Base-by-base conservation (phyloP, 2,888 invertebrate species). In the Lottia scabra region DNA sequence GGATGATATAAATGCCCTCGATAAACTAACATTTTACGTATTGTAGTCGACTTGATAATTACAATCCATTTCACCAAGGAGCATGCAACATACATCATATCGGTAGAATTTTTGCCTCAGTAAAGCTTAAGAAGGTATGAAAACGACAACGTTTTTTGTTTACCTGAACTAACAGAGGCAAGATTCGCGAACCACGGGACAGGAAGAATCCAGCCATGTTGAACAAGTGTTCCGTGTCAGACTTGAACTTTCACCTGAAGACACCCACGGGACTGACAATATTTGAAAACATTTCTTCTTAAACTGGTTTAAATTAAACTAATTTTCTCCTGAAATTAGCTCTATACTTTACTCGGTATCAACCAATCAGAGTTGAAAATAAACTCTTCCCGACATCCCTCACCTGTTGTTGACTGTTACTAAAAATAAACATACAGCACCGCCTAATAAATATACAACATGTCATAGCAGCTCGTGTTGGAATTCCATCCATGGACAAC, bases 211-310 rank as follows among this genome's bases (percentile, higher is more conserved):
- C 38, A 38, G 10, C 38, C 10, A 38, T 38, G 38, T 10, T 56
- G 56, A 56, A 56, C 56, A 56, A 56, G 56, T 56, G 56, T 56
- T 56, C 56, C 19, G 56, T 56, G 56, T 56, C 56, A 56, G 56
- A 56, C 19, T 56, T 56, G 56, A 56, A 56, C 56, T 56, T 56
- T 56, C 19, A 19, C 13, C 56, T 23, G 19, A 15, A 23, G 19
- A 23, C 23, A 23, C 56, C 56, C n/a, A 56, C 23, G 56, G 56
- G 56, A 56, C 23, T 56, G 56, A 56, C 19, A 56, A 56, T 23
- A 19, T 23, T 56, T 23, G 19, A 19, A 56, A 56, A 56, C 56
- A 56, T 56, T 38, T 56, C 56, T 56, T 23, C 19, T 23, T 19
- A 23, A 23, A 56, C 56, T 19, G 23, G 56, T 56, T 56, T 23